A percentile compares a stretch with the other conserved stretches of the same genome.
Conservation (phyloP, 2,888 invertebrate genomes). For the Poecilobothrus nobilitatus region DNA sequence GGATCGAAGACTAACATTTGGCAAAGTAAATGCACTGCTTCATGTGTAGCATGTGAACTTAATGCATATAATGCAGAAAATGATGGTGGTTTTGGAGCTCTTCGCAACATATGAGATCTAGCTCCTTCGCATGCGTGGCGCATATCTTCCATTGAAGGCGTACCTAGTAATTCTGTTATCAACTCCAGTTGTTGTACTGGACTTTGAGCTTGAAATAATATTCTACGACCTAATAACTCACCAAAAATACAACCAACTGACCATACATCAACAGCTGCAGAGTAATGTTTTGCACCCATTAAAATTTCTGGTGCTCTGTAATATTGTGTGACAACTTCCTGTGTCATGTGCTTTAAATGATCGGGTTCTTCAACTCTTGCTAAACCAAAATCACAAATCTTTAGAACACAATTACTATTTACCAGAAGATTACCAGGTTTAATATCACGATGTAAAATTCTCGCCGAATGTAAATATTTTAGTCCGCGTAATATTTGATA, state of each 20-base stretch:
- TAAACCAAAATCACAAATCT: conserved; percentile 99
- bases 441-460: conserved; percentile 96
- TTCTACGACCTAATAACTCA: conserved; percentile 88
- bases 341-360: conserved; percentile 91
- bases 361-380: conserved; percentile 96
- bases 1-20: conserved; percentile 99
- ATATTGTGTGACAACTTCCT: conserved; percentile 99
- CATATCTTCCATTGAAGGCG: conserved; percentile 93
- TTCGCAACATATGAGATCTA: conserved; percentile 79
- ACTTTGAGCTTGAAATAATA: conserved; percentile 96
- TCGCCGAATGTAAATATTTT: conserved; percentile 97
- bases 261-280: conserved; percentile 97
- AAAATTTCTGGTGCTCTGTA: conserved; percentile 98
- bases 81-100: conserved; percentile 80
- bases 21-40: conserved; percentile 92
- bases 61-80: conserved; percentile 83
- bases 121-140: conserved; percentile 94
- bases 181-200: conserved; percentile 96
- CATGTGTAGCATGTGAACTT: conserved; percentile 88
- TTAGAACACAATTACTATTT: conserved; percentile 98
- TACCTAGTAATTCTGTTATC: conserved; percentile 94
- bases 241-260: conserved; percentile 99
- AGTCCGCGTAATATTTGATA: conserved; percentile 99
- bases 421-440: conserved; percentile 98
- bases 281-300: conserved; percentile 97